These are phyloP conservation scores for Habroteleia sp. DNA, from an alignment of 2,888 invertebrate genomes.

Conservation along the genomic window DNA sequence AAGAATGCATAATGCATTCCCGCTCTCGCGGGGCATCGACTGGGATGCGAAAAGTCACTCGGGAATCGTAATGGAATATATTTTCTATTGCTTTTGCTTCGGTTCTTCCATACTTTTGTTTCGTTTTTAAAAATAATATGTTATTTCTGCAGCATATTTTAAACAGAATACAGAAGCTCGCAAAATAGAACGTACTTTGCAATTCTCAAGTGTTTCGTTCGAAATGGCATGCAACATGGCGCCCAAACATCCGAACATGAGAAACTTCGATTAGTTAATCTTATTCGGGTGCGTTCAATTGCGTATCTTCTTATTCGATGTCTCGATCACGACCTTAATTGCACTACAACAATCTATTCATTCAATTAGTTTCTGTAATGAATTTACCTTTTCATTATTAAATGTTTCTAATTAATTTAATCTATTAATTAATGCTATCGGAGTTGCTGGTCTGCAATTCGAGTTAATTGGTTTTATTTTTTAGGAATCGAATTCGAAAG, in stretches of 20 bases:
- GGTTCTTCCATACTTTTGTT: no score
- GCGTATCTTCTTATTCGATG: no score
- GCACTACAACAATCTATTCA: neutral
- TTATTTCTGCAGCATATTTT: slow-evolving; percentile 24
- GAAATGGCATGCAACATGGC: neutral
- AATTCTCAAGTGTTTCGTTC: slow-evolving; percentile 22
- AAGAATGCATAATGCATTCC: slow-evolving; percentile 9
- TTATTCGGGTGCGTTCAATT: no score
- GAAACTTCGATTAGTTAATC: slow-evolving; percentile 21
- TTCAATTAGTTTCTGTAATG: slow-evolving; percentile 2
- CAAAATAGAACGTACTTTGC: slow-evolving; percentile 29
- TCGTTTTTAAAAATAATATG: slow-evolving; percentile 25
- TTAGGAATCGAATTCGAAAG: no score
- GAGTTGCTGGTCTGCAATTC: neutral
- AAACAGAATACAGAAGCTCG: slow-evolving; percentile 29
- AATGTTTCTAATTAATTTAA: neutral
- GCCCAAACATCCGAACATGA: slow-evolving; percentile 1
- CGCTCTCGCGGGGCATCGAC: slow-evolving; percentile 7
- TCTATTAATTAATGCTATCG: neutral
- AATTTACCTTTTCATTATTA: neutral
- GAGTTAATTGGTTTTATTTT: no score
- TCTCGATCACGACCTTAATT: slow-evolving; percentile 11
- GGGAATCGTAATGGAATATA: slow-evolving; percentile 20
- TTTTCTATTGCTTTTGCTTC: slow-evolving; percentile 4
- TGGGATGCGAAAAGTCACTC: slow-evolving; percentile 11